These are phyloP conservation scores for Nixonia krombeini DNA, from an alignment of 1,140 invertebrate species.

Conservation along the genomic window DNA sequence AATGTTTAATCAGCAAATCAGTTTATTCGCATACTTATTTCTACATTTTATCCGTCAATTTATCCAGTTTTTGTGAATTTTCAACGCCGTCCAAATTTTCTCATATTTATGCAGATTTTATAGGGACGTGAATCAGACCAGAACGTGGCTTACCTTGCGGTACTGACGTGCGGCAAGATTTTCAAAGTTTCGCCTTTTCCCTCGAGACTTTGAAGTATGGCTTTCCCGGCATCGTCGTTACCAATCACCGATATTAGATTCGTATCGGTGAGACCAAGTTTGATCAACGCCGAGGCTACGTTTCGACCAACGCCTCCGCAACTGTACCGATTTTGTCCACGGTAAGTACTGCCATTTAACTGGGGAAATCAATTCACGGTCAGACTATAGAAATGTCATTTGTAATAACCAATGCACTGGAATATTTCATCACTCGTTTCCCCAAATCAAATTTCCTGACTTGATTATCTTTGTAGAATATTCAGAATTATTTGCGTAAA, in stretches of 20 bases:
- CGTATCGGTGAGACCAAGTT: conserved; percentile 76
- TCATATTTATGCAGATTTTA: too few relatives aligned
- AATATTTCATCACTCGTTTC: background rate
- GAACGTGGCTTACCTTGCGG: conserved; percentile 69
- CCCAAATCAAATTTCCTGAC: too few relatives aligned
- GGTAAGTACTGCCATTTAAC: conserved; percentile 85
- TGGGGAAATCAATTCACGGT: too few relatives aligned
- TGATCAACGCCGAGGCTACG: conserved; percentile 86
- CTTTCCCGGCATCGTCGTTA: conserved; percentile 74
- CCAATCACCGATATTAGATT: conserved; percentile 87
- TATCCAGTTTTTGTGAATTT: too few relatives aligned
- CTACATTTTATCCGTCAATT: too few relatives aligned
- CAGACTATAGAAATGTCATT: conserved; percentile 9
- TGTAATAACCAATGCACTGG: conserved; percentile 9
- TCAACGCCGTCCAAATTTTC: too few relatives aligned
- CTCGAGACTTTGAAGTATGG: conserved; percentile 70
- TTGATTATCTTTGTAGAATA: too few relatives aligned
- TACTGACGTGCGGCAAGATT: conserved; percentile 54
- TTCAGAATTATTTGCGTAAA: too few relatives aligned
- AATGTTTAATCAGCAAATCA: too few relatives aligned
- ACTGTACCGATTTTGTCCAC: conserved; percentile 75
- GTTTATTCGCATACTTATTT: too few relatives aligned
- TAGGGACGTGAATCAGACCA: too few relatives aligned
- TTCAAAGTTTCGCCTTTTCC: conserved; percentile 59
- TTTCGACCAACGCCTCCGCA: conserved; percentile 93